Conservation (phyloP, 2,888 invertebrate genomes). For the Lithodes maja region DNA sequence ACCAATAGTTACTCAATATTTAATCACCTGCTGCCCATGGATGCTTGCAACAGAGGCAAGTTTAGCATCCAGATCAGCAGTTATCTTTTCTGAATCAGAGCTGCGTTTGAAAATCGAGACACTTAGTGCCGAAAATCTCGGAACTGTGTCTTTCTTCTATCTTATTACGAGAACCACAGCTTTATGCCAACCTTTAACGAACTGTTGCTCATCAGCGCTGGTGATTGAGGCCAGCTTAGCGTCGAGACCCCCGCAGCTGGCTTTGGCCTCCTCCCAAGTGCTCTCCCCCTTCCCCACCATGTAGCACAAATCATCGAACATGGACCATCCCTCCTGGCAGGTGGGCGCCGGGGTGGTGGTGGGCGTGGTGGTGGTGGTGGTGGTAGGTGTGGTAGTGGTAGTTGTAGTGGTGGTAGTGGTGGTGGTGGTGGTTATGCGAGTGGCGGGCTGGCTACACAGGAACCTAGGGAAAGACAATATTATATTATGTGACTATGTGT, state of each 20-base stretch:
- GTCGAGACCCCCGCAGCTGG: neutral
- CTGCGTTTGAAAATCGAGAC: too few species aligned
- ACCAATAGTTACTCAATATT: too few species aligned
- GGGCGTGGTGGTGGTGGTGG: constrained; percentile 13
- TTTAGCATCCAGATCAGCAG: too few species aligned
- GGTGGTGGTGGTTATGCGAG: neutral
- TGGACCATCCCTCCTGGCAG: constrained; percentile 16
- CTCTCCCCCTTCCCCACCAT: neutral
- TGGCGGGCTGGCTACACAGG: neutral
- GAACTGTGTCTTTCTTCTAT: too few species aligned
- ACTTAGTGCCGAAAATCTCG: too few species aligned
- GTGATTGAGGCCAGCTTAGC: constrained; percentile 17
- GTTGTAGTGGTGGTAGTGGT: neutral
- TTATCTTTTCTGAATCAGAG: too few species aligned
- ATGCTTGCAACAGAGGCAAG: too few species aligned
- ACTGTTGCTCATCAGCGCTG: neutral
- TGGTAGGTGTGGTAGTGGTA: constrained; percentile 1
- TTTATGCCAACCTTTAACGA: neutral
- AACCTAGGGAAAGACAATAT: neutral
- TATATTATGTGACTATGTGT: too few species aligned
- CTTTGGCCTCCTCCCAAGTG: neutral
- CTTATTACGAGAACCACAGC: too few species aligned
- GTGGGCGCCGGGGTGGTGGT: constrained; percentile 23
- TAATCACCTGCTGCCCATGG: too few species aligned
- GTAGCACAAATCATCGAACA: constrained; percentile 29